Conservation (phyloP, 2,113 vertebrate genomes). For the Brienomyrus longianalis region DNA sequence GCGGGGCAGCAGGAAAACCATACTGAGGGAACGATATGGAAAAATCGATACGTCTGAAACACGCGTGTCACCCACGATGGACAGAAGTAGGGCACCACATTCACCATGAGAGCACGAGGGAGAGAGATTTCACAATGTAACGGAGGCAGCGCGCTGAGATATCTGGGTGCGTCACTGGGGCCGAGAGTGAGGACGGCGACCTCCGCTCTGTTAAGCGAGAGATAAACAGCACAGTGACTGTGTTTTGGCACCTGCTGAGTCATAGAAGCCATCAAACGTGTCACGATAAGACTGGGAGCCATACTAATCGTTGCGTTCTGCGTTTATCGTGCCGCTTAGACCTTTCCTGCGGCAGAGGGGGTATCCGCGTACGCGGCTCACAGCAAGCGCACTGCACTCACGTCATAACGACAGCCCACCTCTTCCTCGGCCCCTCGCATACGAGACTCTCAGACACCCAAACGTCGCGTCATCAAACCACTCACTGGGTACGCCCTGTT, state of each 20-base stretch:
- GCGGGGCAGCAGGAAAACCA: not conserved
- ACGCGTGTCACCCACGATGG: not conserved
- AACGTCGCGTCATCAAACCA: not conserved
- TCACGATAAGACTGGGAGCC: not conserved
- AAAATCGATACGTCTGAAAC: not conserved
- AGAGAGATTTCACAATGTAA: not conserved
- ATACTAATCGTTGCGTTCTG: not conserved
- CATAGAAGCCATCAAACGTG: not conserved
- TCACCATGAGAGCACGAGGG: not conserved
- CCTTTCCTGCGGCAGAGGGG: not conserved
- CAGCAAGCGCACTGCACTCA: not conserved
- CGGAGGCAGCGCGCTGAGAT: not conserved
- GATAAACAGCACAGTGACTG: not conserved
- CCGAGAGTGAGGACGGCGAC: not conserved
- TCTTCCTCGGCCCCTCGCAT: not conserved
- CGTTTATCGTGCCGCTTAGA: not conserved
- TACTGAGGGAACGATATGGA: not conserved
- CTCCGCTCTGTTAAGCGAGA: not conserved
- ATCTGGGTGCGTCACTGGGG: not conserved
- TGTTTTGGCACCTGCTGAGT: not conserved
- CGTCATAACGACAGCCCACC: not conserved
- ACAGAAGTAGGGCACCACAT: not conserved
- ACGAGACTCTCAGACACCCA: not conserved
- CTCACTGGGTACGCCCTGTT: not conserved
- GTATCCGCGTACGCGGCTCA: not conserved